Evolutionary conservation across 1,140 invertebrate species (phyloP).

Genomic region (Drosophila suzukii): DNA sequence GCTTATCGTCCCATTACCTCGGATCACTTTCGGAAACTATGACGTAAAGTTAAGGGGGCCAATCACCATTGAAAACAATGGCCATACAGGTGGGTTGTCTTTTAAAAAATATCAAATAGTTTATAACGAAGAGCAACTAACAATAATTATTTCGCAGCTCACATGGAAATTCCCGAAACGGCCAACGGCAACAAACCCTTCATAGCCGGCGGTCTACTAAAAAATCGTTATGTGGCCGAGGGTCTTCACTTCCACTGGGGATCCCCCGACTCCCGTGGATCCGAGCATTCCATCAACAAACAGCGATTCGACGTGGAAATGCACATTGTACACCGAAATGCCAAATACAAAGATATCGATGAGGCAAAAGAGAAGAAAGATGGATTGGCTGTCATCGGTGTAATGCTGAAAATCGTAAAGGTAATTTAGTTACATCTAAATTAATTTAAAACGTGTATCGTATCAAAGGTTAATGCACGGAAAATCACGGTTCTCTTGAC

Average conservation of each 20-base stretch:
- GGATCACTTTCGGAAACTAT: constrained; percentile 88
- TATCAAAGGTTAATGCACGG: not conserved
- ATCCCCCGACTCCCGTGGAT: constrained; percentile 41
- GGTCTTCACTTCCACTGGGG: constrained; percentile 90
- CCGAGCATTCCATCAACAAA: constrained; percentile 65
- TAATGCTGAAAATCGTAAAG: constrained; percentile 62
- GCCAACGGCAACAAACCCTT: constrained; percentile 86
- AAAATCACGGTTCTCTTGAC: not conserved
- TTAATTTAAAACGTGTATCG: not conserved
- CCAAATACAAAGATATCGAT: constrained; percentile 31
- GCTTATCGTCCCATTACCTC: constrained; percentile 87
- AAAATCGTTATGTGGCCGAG: constrained; percentile 87
- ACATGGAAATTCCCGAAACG: constrained; percentile 85
- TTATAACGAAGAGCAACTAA: not conserved
- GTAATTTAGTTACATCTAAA: constrained; percentile 18
- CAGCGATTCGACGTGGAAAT: constrained; percentile 67
- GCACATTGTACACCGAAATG: constrained; percentile 77
- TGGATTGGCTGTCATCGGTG: constrained; percentile 67
- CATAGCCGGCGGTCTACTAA: constrained; percentile 87
- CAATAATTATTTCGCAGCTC: constrained; percentile 53
- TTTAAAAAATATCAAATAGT: not conserved
- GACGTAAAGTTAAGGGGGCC: constrained; percentile 87
- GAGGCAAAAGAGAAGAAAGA: constrained; percentile 54
- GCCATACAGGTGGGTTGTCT: constrained; percentile 87
- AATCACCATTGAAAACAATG: constrained; percentile 87